Evolutionary conservation across 2,797 vertebrate species (phyloP), one percentile per base, ranked within the genome.

Genomic region (Balearica regulorum): DNA sequence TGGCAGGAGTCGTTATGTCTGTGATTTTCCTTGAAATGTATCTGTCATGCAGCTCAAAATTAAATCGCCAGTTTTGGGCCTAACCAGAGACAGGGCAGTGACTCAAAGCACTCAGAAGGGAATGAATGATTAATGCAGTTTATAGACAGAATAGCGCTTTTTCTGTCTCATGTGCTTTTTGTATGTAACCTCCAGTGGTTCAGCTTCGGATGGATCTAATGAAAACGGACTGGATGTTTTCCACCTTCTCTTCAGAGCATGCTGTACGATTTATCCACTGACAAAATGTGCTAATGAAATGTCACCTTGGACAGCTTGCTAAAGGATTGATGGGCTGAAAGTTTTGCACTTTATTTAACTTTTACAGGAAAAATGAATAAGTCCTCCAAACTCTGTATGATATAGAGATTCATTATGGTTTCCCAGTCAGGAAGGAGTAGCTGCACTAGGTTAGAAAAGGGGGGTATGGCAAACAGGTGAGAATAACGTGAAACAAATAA

Each of bases 221-320:
- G 98, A 98, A 99, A 99, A 99, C 98, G 94, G 98, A 98, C 98
- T 98, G 95, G 95, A 97, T 98, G 97, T 98, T 98, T 98, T 98
- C 97, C 89, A 97, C 98, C 96, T 98, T 98, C 96, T 95, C 95
- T 98, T 98, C 98, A 89, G 97, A 97, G 98, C 97, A 97, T 98
- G 98, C 97, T 96, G 97, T 97, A 98, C 98, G 14, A 99, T 99
- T 98, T 99, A 98, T 98, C 98, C 98, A 98, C 98, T 99, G 99
- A 99, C 98, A 99, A 98, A 99, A 98, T 98, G 98, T 97, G 97
- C 98, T 99, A 99, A 99, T 99, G 99, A 99, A 99, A 99, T 98
- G 99, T 99, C 99, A 99, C 98, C 98, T 99, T 98, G 96, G 98
- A 98, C 98, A 98, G 98, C 98, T 98, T 98, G 97, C 96, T 97